Percentiles rank a stretch among this genome's conserved stretches.
phyloP scores from a whole-genome alignment of 2,113 vertebrate species.

The Panthera leo region DNA sequence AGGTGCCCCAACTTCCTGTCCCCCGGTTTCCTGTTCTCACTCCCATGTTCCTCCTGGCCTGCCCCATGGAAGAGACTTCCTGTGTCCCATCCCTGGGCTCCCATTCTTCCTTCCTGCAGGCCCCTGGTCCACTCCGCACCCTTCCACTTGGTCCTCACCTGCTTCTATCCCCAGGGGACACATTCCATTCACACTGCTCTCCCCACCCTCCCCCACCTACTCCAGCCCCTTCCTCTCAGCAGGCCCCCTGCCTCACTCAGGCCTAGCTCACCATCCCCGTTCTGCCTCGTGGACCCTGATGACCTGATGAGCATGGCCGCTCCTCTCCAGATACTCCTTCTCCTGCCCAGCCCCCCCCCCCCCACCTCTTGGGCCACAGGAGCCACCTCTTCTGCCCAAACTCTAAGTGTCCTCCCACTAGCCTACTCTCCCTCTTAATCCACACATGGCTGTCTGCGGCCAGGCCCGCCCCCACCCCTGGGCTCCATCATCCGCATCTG shows the following conservation, averaged over 20 bases:
- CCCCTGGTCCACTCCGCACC: background rate
- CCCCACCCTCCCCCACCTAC: background rate
- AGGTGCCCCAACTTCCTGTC: background rate
- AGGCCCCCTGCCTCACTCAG: background rate
- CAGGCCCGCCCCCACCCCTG: background rate
- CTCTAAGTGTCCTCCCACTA: too few species aligned
- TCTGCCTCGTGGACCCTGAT: background rate
- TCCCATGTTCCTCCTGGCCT: background rate
- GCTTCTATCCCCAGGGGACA: background rate
- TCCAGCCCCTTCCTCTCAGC: background rate
- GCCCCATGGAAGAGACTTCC: background rate
- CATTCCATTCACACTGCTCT: background rate
- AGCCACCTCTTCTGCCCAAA: background rate
- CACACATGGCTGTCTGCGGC: rapidly evolving
- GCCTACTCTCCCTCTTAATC: background rate
- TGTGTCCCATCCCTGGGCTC: too few species aligned
- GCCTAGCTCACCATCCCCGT: background rate
- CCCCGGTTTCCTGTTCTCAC: background rate
- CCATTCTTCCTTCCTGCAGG: background rate
- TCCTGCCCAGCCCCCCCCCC: background rate
- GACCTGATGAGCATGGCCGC: rapidly evolving
- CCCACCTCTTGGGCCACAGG: background rate
- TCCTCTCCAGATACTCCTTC: background rate
- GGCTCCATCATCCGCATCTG: background rate
- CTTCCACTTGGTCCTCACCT: background rate